These are phyloP conservation scores for Ephydatia muelleri DNA, from an alignment of 37 sponge, comb jelly and placozoan genomes.

Conservation along the genomic window DNA sequence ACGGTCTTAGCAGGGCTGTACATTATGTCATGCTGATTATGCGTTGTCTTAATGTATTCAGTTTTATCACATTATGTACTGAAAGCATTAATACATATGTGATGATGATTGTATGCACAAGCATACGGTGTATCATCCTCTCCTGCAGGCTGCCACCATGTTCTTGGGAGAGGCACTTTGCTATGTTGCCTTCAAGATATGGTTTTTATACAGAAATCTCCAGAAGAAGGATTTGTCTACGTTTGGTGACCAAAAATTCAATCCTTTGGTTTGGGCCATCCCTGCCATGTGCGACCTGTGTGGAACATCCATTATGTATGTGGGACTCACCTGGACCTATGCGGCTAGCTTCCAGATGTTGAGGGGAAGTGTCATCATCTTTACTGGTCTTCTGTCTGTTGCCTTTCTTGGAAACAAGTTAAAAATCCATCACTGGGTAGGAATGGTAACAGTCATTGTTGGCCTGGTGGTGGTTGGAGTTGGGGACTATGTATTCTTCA, in stretches of 20 bases:
- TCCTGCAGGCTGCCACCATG: slow-evolving; percentile 82
- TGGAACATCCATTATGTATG: slow-evolving; percentile 92
- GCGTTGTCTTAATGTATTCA: too few species aligned
- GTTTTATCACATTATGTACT: too few species aligned
- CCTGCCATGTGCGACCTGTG: slow-evolving; percentile 92
- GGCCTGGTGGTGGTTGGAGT: slow-evolving; percentile 90
- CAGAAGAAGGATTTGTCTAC: slow-evolving; percentile 56
- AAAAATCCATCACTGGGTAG: slow-evolving; percentile 76
- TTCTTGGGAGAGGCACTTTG: slow-evolving; percentile 94
- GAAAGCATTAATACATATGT: too few species aligned
- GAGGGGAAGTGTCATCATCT: slow-evolving; percentile 94
- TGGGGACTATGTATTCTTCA: slow-evolving; percentile 70
- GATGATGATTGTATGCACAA: background rate
- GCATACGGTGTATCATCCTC: background rate
- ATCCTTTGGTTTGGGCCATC: slow-evolving; percentile 87
- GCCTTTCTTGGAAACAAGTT: slow-evolving; percentile 80
- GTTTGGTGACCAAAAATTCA: slow-evolving; percentile 85
- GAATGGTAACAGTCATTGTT: slow-evolving; percentile 90
- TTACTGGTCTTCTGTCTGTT: slow-evolving; percentile 93
- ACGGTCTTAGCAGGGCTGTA: too few species aligned
- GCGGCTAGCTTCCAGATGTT: slow-evolving; percentile 98
- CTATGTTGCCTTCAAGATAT: slow-evolving; percentile 78
- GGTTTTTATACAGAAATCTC: slow-evolving; percentile 42
- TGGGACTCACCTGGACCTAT: slow-evolving; percentile 94
- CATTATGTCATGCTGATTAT: too few species aligned